Conservation (phyloP, 2,113 vertebrate genomes). For the Daubentonia madagascariensis region DNA sequence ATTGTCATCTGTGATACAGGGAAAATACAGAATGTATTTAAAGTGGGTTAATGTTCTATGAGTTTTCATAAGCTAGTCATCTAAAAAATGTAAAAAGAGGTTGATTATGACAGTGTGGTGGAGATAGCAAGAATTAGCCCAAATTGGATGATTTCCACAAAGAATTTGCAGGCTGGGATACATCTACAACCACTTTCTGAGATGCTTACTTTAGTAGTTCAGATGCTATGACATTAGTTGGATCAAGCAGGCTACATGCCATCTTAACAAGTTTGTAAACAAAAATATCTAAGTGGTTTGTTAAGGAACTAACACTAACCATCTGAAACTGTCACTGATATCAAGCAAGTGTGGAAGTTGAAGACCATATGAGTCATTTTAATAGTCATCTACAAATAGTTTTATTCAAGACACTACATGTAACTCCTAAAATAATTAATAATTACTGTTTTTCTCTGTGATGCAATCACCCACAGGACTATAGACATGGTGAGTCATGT, state of each 20-base stretch:
- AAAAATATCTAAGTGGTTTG: slow-evolving; percentile 21
- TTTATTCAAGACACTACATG: background rate
- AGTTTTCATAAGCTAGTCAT: background rate
- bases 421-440: background rate
- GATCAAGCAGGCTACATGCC: background rate
- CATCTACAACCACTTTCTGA: slow-evolving; percentile 35
- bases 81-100: background rate
- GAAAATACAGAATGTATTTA: background rate
- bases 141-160: background rate
- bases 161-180: slow-evolving; percentile 19
- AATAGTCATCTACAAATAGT: background rate
- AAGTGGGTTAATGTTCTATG: background rate
- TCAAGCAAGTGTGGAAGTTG: background rate
- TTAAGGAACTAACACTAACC: background rate
- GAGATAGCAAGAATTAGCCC: background rate
- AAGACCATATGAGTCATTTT: background rate
- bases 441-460: background rate
- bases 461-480: background rate
- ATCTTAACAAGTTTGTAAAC: slow-evolving; percentile 3
- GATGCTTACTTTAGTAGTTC: slow-evolving; percentile 35
- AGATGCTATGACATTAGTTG: slow-evolving; percentile 24
- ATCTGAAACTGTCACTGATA: slow-evolving; percentile 32
- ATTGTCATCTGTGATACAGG: background rate
- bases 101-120: background rate
- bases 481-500: background rate